phyloP scores from a whole-genome alignment of 1,140 invertebrate genomes.

The Temnothorax longispinosus region DNA sequence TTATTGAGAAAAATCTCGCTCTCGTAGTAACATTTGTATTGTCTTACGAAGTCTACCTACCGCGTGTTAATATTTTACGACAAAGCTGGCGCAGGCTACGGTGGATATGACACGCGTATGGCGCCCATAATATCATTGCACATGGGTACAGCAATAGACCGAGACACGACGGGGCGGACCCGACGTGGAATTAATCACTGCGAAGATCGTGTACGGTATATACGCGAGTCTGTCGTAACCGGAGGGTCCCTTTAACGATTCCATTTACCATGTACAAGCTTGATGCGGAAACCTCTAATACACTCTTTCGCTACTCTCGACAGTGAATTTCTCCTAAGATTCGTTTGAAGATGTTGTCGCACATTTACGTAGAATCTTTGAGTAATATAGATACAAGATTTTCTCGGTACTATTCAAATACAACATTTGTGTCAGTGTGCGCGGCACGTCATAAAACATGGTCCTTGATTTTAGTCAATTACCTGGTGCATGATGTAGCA shows the following conservation, averaged over 20 bases:
- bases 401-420: neutral
- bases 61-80: constrained; percentile 68
- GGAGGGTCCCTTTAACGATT: constrained; percentile 36
- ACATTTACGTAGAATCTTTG: neutral
- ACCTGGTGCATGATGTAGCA: neutral
- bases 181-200: constrained; percentile 58
- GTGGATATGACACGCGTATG: constrained; percentile 13
- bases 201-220: constrained; percentile 26
- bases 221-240: constrained; percentile 29
- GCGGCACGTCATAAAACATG: neutral
- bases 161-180: constrained; percentile 27
- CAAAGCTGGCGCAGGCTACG: constrained; percentile 18
- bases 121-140: constrained; percentile 53
- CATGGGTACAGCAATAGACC: constrained; percentile 15
- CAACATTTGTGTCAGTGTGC: neutral
- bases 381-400: neutral
- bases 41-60: constrained; percentile 2
- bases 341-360: neutral
- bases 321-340: neutral
- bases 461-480: neutral
- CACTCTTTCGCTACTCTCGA: constrained; percentile 2
- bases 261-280: constrained; percentile 11
- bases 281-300: neutral
- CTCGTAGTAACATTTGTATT: neutral
- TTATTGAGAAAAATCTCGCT: neutral